Conservation (phyloP, 2,888 invertebrate species). For the Drosophila picticornis region DNA sequence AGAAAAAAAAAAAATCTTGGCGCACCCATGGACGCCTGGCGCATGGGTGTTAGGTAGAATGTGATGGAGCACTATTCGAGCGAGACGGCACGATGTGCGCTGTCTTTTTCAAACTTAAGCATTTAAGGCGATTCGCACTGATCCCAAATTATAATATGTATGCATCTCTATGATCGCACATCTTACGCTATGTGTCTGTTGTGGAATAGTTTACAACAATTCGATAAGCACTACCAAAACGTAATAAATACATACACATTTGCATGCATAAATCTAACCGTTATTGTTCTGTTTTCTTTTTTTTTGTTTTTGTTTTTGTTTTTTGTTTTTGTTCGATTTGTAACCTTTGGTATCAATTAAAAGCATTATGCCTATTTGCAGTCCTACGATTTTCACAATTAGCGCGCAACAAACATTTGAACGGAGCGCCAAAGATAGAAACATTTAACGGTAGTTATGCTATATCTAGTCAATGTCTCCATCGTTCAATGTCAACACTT, state of each 20-base stretch:
- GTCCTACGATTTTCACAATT: conserved; percentile 15
- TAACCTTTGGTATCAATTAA: conserved; percentile 10
- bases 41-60: conserved; percentile 3
- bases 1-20: not conserved
- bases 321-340: not conserved
- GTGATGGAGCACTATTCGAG: conserved; percentile 5
- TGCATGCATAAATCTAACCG: not conserved
- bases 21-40: conserved; percentile 11
- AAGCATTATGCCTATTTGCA: conserved; percentile 14
- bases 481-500: conserved; percentile 10
- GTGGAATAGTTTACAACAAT: not conserved
- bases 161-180: not conserved
- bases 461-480: conserved; percentile 1
- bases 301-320: not conserved
- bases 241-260: conserved; percentile 3
- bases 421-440: conserved; percentile 3
- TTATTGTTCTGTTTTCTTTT: not conserved
- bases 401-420: not conserved
- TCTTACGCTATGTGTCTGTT: conserved; percentile 5
- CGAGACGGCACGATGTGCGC: conserved; percentile 2
- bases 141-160: not conserved
- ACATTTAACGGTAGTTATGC: conserved; percentile 8
- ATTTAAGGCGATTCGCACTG: conserved; percentile 2
- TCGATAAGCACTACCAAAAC: conserved; percentile 12
- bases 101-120: not conserved